Evolutionary conservation across 2,888 invertebrate species (phyloP), one percentile per base, ranked within the genome.

Genomic region (Megamerina dolium): DNA sequence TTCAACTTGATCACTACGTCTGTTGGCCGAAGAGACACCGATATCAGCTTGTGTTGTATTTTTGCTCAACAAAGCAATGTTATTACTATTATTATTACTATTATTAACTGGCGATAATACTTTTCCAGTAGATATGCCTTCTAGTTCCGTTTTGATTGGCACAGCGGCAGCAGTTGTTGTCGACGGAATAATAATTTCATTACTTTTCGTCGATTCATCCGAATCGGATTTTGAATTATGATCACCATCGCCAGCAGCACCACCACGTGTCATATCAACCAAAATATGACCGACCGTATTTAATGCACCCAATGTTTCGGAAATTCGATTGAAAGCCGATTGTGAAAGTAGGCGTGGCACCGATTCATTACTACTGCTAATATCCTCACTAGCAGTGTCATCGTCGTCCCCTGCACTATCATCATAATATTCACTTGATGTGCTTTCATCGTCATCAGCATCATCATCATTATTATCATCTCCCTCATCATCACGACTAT

Each of bases 231-330:
- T 59, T 17, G 37, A 40, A 34, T 64, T 63, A 42, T 66, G 65
- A n/a, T n/a, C n/a, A n/a, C n/a, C n/a, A n/a, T n/a, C n/a, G n/a
- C n/a, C n/a, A n/a, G n/a, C n/a, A n/a, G n/a, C n/a, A 2, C 73
- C 72, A 2, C 71, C 70, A 8, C 81, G 70, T 0, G 83, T 88
- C 77, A 87, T 86, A 58, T 88, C 88, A 1, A 91, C 87, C 52
- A 91, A 76, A 63, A 87, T 87, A 62, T 84, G 81, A 1, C 90
- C 90, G 0, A 91, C 85, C 2, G 89, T 88, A 54, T 90, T 90
- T 13, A 91, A 76, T 4, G 90, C 90, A 23, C 89, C 89, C 26
- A 80, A 61, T 1, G 80, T 81, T 64, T 81, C 81, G 1, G 81
- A 80, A 58, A 81, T 80, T 53, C 73, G 76, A 42, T 77, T 74